phyloP scores from a whole-genome alignment of 2,888 invertebrate species.

The Vesta saturnalis region DNA sequence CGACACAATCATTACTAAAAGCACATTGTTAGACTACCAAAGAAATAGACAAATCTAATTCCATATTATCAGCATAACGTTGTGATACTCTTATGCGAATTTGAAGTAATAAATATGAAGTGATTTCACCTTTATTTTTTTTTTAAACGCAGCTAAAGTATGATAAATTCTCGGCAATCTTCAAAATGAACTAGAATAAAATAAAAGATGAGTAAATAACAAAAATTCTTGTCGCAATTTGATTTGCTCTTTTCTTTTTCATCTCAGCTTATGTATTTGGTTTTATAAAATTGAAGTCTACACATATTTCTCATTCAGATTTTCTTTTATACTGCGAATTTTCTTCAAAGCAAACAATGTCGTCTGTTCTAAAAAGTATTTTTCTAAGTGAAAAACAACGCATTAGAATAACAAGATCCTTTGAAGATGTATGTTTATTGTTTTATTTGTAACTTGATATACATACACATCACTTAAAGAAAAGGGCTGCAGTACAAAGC shows the following conservation, averaged over 20 bases:
- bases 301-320: not conserved
- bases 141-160: not conserved
- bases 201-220: not conserved
- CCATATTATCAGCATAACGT: no score
- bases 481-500: not conserved
- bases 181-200: not conserved
- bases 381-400: constrained; percentile 2
- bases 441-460: not conserved
- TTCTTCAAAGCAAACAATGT: constrained; percentile 8
- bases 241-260: not conserved
- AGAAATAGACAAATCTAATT: no score
- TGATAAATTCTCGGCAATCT: not conserved
- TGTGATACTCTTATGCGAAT: no score
- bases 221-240: constrained; percentile 1
- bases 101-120: not conserved
- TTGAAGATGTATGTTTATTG: not conserved
- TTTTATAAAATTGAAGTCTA: not conserved
- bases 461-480: not conserved
- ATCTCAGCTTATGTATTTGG: not conserved
- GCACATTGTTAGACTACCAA: no score
- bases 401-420: not conserved
- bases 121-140: no score
- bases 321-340: not conserved
- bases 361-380: not conserved
- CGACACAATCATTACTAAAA: no score